Conservation (phyloP, 2,888 invertebrate genomes). For the Mesorhabditis sp. region DNA sequence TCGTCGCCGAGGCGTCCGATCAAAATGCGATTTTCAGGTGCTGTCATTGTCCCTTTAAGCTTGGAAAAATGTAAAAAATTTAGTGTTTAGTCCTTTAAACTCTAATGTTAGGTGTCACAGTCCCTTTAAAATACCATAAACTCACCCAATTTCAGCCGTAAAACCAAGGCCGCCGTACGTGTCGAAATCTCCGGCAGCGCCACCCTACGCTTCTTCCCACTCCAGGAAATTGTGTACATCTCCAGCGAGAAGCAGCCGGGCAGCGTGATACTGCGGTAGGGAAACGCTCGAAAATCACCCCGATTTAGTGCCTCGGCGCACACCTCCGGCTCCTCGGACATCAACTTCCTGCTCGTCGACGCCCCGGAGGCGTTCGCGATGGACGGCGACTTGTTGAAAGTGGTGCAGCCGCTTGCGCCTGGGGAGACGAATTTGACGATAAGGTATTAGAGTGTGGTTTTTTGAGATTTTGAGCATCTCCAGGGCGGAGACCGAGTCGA, state of each 20-base stretch:
- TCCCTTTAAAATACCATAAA: conserved; percentile 10
- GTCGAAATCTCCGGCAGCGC: conserved; percentile 28
- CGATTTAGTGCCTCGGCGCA: conserved; percentile 19
- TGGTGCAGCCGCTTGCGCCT: conserved; percentile 3
- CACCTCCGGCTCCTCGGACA: conserved; percentile 15
- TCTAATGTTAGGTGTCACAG: neutral
- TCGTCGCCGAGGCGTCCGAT: conserved; percentile 45
- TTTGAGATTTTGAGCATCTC: conserved; percentile 11
- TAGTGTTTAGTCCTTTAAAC: neutral
- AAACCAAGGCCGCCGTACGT: conserved; percentile 15
- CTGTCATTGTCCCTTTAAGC: too few relatives aligned
- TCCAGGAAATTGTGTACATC: conserved; percentile 52
- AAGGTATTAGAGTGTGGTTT: conserved; percentile 7
- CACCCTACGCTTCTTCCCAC: conserved; percentile 43
- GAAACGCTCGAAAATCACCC: neutral
- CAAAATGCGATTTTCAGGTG: conserved; percentile 10
- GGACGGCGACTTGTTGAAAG: conserved; percentile 34
- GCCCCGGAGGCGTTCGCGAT: conserved; percentile 30
- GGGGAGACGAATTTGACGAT: neutral
- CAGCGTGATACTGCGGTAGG: conserved; percentile 35
- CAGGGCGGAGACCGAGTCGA: conserved; percentile 26
- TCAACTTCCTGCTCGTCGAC: conserved; percentile 30
- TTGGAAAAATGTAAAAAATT: too few relatives aligned
- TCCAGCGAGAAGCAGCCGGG: conserved; percentile 50
- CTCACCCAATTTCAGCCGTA: neutral